Evolutionary conservation across 23 tunicate species (phyloP).

Genomic region (Diplosoma virens): DNA sequence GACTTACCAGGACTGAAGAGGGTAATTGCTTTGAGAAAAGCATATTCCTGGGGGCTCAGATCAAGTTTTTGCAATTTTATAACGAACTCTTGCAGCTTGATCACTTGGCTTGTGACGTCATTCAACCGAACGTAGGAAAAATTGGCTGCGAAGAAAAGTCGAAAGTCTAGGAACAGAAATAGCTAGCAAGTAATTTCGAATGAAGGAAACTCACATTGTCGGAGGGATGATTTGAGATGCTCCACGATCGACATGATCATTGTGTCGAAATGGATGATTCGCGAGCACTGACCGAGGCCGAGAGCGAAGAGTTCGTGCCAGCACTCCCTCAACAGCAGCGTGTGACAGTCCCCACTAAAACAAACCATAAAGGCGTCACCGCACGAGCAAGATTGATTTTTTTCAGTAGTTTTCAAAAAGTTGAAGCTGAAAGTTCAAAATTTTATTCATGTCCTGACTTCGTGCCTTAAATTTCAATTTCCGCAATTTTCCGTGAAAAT

Average conservation of each 20-base stretch:
- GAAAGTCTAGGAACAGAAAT: background rate
- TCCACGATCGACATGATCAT: slow-evolving; percentile 48
- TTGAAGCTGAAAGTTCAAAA: too few species aligned
- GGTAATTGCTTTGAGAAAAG: slow-evolving; percentile 60
- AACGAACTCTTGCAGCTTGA: slow-evolving; percentile 55
- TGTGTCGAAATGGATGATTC: slow-evolving; percentile 48
- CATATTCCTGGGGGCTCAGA: slow-evolving; percentile 58
- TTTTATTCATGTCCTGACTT: too few species aligned
- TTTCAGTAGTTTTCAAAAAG: too few species aligned
- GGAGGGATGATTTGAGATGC: slow-evolving; percentile 51
- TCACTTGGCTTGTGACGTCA: background rate
- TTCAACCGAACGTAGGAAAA: background rate
- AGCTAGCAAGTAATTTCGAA: too few species aligned
- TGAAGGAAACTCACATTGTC: slow-evolving; percentile 29
- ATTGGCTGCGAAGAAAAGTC: background rate
- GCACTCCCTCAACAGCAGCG: slow-evolving; percentile 64
- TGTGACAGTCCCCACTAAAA: slow-evolving; percentile 70
- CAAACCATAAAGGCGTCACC: too few species aligned
- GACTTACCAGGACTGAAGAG: slow-evolving; percentile 79
- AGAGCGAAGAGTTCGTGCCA: slow-evolving; percentile 81
- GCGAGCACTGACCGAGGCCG: slow-evolving; percentile 74
- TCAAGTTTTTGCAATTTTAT: slow-evolving; percentile 44
- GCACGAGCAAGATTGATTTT: too few species aligned
- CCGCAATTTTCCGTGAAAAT: too few species aligned
- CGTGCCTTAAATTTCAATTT: too few species aligned